Percentiles rank a stretch among this genome's conserved stretches.
These are phyloP conservation scores for Bettongia penicillata DNA, from an alignment of 2,113 vertebrate genomes.

Conservation along the genomic window DNA sequence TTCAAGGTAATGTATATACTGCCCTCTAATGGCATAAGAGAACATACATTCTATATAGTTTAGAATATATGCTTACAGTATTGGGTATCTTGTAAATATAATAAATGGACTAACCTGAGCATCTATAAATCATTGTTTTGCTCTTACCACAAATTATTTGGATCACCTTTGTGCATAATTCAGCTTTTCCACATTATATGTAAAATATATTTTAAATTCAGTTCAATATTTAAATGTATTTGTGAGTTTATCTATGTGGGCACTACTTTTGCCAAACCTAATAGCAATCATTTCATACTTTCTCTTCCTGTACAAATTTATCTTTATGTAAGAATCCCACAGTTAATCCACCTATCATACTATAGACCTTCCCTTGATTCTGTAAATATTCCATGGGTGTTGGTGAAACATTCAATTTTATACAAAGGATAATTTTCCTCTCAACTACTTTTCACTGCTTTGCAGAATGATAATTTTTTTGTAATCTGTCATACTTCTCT, in stretches of 20 bases:
- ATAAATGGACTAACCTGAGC: background rate
- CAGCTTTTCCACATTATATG: background rate
- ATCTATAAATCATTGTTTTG: background rate
- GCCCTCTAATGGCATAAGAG: background rate
- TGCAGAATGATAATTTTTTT: background rate
- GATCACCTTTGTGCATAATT: background rate
- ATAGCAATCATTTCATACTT: background rate
- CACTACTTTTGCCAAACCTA: background rate
- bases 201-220: background rate
- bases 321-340: background rate
- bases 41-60: background rate
- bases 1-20: background rate
- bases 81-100: background rate
- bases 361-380: too few relatives aligned
- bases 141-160: background rate
- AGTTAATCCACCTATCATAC: background rate
- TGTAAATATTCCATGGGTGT: too few relatives aligned
- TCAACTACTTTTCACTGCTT: background rate
- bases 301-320: background rate
- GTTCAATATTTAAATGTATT: background rate
- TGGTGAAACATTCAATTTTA: background rate
- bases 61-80: background rate
- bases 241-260: background rate
- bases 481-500: background rate
- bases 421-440: background rate